These are phyloP conservation scores for Girardia tigrina DNA, from an alignment of 2,888 invertebrate genomes.

Conservation along the genomic window DNA sequence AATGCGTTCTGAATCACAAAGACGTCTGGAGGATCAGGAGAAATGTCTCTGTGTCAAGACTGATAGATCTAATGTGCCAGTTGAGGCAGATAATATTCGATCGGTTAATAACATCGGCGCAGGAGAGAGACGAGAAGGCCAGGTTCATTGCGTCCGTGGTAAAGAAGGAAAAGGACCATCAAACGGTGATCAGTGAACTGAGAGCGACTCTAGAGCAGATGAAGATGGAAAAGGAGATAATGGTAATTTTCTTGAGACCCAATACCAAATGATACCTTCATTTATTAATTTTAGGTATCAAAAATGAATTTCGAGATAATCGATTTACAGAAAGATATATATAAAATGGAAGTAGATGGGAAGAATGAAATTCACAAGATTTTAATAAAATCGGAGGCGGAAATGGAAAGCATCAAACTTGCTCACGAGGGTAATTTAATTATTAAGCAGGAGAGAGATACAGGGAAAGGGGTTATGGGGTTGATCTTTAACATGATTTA, in stretches of 20 bases:
- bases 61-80: neutral
- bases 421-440: neutral
- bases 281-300: neutral
- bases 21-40: neutral
- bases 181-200: neutral
- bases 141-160: neutral
- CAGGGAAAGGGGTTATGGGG: no score
- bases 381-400: neutral
- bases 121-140: neutral
- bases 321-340: neutral
- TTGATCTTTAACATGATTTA: no score
- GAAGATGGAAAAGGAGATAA: neutral
- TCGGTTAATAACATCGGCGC: neutral
- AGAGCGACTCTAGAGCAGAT: neutral
- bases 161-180: neutral
- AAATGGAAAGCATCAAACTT: neutral
- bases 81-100: neutral
- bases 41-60: neutral
- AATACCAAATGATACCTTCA: no score
- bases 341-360: neutral
- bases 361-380: slow-evolving; percentile 5
- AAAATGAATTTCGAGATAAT: neutral
- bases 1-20: slow-evolving; percentile 7
- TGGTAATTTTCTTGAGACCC: no score
- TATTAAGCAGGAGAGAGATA: no score